Evolutionary conservation across 1,140 invertebrate genomes (phyloP), one percentile per base, ranked within the genome.

Genomic region (Samia ricini): DNA sequence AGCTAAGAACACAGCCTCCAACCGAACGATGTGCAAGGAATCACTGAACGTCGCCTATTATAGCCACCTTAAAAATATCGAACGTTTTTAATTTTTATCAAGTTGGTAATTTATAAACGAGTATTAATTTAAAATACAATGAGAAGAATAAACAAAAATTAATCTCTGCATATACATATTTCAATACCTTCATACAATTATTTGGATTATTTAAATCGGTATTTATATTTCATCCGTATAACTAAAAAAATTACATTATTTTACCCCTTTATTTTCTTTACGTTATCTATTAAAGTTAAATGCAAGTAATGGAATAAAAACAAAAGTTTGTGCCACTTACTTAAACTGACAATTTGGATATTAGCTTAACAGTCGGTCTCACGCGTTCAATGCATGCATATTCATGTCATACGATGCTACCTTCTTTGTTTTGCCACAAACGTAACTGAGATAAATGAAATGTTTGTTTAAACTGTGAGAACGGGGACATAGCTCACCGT

Each of bases 1-100:
- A 71, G 63, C 65, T 24, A 67, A 64, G 56, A 62, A 71, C 64
- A 62, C 49, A 23, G 42, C 48, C 20, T 23, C 22, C 22, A 52
- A 7, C 23, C 56, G n/a, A 61, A 29, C 19, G 61, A 59, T 60
- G 61, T 64, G 58, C 49, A 15, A 33, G n/a, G 61, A 71, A 67
- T 67, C 55, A 12, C 21, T 4, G 61, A 21, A 60, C n/a, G 20
- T 5, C 55, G 5, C 26, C 26, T 62, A 62, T 61, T 64, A 58
- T 56, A 22, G 51, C 10, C 8, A 52, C 12, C 22, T 52, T 21
- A 52, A 15, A 42, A 42, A 42, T 42, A 15, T 42, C 33, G 33
- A 42, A 42, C 0, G 26, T 1, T 8, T 15, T n/a, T n/a, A n/a
- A n/a, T n/a, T n/a, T n/a, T n/a, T n/a, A n/a, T n/a, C n/a, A n/a